Conservation (phyloP, 2,888 invertebrate species). For the Seira ritae region DNA sequence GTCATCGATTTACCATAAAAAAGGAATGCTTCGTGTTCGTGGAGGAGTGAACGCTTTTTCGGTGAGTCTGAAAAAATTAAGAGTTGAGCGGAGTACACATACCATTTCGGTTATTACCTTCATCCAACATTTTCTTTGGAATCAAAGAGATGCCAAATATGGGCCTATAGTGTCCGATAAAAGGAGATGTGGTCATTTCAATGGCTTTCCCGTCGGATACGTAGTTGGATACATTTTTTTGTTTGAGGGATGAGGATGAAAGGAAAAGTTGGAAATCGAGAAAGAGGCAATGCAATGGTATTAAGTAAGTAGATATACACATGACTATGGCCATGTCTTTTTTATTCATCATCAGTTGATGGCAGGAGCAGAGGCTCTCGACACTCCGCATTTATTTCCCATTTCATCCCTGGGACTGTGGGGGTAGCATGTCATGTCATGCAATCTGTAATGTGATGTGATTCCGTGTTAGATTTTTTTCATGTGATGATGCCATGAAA, state of each 20-base stretch:
- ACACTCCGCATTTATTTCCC: background rate
- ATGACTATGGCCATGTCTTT: background rate
- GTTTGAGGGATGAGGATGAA: background rate
- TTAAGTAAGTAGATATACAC: background rate
- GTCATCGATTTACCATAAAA: slow-evolving; percentile 74
- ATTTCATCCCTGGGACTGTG: background rate
- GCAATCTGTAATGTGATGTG: slow-evolving; percentile 32
- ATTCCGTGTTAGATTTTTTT: slow-evolving; percentile 27
- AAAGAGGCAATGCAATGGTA: no score
- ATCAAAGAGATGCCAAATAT: slow-evolving; percentile 63
- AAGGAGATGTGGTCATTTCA: slow-evolving; percentile 52
- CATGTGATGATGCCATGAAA: slow-evolving; percentile 44
- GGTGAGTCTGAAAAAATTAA: slow-evolving; percentile 53
- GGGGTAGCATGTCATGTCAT: slow-evolving; percentile 26
- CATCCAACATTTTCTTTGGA: background rate
- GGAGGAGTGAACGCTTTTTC: no score
- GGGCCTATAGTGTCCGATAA: slow-evolving; percentile 74
- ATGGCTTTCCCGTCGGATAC: slow-evolving; percentile 22
- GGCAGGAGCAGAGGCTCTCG: background rate
- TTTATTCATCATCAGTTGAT: slow-evolving; percentile 14
- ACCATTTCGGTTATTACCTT: background rate
- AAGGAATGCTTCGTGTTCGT: slow-evolving; percentile 68
- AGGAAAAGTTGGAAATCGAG: no score
- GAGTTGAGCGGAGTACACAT: slow-evolving; percentile 26
- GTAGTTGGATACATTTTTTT: no score